Conservation (phyloP, 1,140 invertebrate species). For the Pseudoatta argentina region DNA sequence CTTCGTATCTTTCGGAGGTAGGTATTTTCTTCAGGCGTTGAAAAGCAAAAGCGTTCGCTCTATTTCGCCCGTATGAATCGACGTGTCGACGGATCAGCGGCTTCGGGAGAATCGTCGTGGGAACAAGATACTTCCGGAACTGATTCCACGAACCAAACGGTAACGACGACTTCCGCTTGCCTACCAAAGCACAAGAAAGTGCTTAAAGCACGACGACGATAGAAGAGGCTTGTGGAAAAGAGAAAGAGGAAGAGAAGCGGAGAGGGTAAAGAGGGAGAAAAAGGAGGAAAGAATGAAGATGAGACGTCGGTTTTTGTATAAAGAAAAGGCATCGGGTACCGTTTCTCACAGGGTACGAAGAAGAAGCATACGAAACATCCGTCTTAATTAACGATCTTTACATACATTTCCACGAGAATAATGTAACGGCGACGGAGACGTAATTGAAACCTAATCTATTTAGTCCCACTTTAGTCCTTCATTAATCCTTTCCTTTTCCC, state of each 20-base stretch:
- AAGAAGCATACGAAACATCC: conserved; percentile 48
- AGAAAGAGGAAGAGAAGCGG: background rate
- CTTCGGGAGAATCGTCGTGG: conserved; percentile 73
- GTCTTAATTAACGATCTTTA: conserved; percentile 58
- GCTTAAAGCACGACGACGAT: conserved; percentile 51
- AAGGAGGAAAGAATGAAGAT: conserved; percentile 59
- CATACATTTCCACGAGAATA: conserved; percentile 45
- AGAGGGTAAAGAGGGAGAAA: background rate
- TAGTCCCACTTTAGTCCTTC: background rate
- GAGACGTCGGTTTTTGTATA: conserved; percentile 66
- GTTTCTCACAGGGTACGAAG: conserved; percentile 22
- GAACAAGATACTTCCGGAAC: conserved; percentile 77
- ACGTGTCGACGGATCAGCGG: conserved; percentile 36
- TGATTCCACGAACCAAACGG: conserved; percentile 76
- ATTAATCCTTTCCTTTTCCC: background rate
- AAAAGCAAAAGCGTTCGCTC: conserved; percentile 45
- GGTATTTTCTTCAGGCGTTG: background rate
- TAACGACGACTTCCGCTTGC: conserved; percentile 78
- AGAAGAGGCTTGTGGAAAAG: conserved; percentile 30
- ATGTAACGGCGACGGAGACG: conserved; percentile 22
- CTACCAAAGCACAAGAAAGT: conserved; percentile 66
- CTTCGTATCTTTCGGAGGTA: background rate
- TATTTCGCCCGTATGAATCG: conserved; percentile 10
- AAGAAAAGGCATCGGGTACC: conserved; percentile 56
- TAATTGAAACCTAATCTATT: conserved; percentile 31